Evolutionary conservation across 2,888 invertebrate genomes (phyloP).

Genomic region (Callinectes sapidus): DNA sequence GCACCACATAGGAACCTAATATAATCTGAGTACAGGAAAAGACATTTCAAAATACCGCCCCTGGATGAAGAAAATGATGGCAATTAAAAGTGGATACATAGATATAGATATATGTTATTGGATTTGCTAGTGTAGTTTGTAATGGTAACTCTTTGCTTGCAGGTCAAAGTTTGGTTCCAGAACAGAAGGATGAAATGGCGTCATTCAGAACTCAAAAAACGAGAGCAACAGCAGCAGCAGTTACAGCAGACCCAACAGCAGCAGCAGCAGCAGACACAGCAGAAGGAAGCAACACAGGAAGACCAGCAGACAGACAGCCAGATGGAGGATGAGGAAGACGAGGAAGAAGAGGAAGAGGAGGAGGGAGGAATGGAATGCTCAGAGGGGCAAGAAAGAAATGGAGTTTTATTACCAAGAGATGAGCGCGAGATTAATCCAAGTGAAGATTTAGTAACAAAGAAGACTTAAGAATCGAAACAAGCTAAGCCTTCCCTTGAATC

Average conservation of each 20-base stretch:
- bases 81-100: neutral
- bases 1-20: too few relatives aligned
- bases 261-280: neutral
- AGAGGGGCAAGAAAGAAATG: neutral
- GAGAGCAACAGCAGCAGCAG: conserved; percentile 54
- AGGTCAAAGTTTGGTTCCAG: conserved; percentile 97
- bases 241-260: conserved; percentile 36
- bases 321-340: conserved; percentile 36
- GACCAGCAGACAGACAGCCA: conserved; percentile 26
- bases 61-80: neutral
- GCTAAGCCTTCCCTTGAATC: too few relatives aligned
- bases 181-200: conserved; percentile 93
- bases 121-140: neutral
- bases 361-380: conserved; percentile 6
- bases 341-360: conserved; percentile 41
- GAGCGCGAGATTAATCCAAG: neutral
- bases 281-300: neutral
- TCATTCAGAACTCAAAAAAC: conserved; percentile 76
- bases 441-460: neutral
- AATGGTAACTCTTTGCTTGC: conserved; percentile 60
- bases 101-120: neutral
- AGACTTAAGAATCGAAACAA: neutral
- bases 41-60: too few relatives aligned
- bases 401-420: neutral
- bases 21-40: too few relatives aligned